phyloP scores from a whole-genome alignment of 2,888 invertebrate genomes.

The Lycaena phlaeas region DNA sequence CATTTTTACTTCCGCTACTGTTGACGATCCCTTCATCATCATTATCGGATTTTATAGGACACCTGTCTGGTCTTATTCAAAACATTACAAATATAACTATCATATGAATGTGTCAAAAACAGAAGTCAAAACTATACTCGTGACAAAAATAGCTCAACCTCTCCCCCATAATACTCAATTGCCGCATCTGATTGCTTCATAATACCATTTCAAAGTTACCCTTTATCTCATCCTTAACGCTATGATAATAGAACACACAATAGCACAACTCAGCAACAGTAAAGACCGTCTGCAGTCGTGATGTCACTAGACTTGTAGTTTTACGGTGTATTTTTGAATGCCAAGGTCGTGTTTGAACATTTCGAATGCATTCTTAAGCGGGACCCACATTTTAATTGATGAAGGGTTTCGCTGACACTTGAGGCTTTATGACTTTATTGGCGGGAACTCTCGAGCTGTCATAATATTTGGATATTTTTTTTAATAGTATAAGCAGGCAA shows the following conservation, averaged over 20 bases:
- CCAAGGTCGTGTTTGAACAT: slow-evolving; percentile 1
- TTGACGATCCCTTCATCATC: no score
- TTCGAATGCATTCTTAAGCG: slow-evolving; percentile 24
- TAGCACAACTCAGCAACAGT: slow-evolving; percentile 11
- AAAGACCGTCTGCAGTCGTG: slow-evolving; percentile 16
- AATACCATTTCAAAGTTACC: slow-evolving; percentile 32
- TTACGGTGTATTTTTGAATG: slow-evolving; percentile 20
- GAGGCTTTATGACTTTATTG: slow-evolving; percentile 22
- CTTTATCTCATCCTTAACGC: slow-evolving; percentile 38
- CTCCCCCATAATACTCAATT: slow-evolving; percentile 17
- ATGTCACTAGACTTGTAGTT: slow-evolving; percentile 7
- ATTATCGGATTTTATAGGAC: no score
- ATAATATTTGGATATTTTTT: no score
- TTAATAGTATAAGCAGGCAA: no score
- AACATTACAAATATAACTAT: no score
- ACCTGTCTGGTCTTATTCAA: no score
- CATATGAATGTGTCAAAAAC: background rate
- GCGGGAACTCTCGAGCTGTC: slow-evolving; percentile 4
- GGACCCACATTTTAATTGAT: slow-evolving; percentile 48
- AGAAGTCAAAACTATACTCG: no score
- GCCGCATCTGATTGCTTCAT: slow-evolving; percentile 24
- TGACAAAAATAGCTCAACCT: background rate
- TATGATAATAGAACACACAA: no score
- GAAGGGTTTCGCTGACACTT: slow-evolving; percentile 31
- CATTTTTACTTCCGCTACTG: no score